A percentile compares a stretch with the other conserved stretches of the same genome.
Evolutionary conservation across 2,888 invertebrate genomes (phyloP).

Genomic region (Neocrepidodera transversa): DNA sequence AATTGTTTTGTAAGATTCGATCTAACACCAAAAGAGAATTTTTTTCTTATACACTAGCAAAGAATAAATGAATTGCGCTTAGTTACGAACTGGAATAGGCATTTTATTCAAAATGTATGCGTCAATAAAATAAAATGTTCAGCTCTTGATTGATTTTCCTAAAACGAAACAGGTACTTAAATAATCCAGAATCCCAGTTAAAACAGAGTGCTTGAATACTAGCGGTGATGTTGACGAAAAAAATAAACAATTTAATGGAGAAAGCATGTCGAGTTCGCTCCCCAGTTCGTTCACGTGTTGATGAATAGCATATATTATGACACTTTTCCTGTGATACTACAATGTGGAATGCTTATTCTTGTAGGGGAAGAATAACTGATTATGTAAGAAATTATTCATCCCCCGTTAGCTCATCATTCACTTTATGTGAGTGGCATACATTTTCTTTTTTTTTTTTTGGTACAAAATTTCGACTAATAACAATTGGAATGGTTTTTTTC

Average conservation of each 20-base stretch:
- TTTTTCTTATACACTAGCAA: too few species aligned
- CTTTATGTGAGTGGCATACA: conserved; percentile 3
- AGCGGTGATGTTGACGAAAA: too few species aligned
- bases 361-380: conserved; percentile 15
- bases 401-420: conserved; percentile 9
- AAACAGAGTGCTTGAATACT: not conserved
- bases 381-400: conserved; percentile 17
- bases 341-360: conserved; percentile 17
- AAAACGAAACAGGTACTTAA: too few species aligned
- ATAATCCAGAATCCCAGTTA: not conserved
- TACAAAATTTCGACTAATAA: too few species aligned
- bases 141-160: too few species aligned
- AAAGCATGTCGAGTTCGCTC: conserved; percentile 14
- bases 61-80: too few species aligned
- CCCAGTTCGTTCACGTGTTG: conserved; percentile 3
- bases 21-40: too few species aligned
- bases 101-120: too few species aligned
- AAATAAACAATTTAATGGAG: conserved; percentile 19
- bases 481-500: too few species aligned
- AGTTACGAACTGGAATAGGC: too few species aligned
- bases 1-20: too few species aligned
- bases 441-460: not conserved
- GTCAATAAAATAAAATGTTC: too few species aligned
- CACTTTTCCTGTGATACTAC: conserved; percentile 14
- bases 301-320: conserved; percentile 19